Conservation (phyloP, 1,140 invertebrate species). For the Cherax destructor region DNA sequence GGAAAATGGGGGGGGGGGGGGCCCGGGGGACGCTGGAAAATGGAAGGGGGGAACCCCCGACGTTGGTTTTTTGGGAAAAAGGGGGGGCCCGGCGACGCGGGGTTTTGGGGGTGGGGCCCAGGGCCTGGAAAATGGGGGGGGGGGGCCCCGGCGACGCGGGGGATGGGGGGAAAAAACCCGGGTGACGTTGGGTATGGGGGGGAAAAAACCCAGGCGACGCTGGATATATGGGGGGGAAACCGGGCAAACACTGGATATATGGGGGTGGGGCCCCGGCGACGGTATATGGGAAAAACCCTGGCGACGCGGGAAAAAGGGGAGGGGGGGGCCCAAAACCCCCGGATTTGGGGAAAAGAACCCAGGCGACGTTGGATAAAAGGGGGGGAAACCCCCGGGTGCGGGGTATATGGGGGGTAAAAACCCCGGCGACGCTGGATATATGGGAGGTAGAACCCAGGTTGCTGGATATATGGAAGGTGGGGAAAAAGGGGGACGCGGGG, state of each 20-base stretch:
- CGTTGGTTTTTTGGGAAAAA: neutral
- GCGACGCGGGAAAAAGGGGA: neutral
- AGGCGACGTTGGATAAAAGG: neutral
- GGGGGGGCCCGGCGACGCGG: neutral
- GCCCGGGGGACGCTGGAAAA: neutral
- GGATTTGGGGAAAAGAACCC: neutral
- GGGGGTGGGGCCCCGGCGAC: neutral
- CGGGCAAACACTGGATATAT: neutral
- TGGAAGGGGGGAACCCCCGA: neutral
- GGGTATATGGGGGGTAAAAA: neutral
- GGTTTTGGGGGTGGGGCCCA: neutral
- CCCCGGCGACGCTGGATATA: neutral
- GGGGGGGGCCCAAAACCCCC: slow-evolving; percentile 3
- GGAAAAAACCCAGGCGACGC: neutral
- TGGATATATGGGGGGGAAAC: neutral
- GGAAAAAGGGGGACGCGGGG: neutral
- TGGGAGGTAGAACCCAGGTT: too few relatives aligned
- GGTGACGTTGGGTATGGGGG: neutral
- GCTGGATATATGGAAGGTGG: too few relatives aligned
- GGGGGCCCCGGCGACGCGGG: neutral
- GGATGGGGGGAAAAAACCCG: neutral
- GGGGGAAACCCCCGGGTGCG: neutral
- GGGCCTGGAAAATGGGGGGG: neutral
- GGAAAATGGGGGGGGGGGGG: slow-evolving; percentile 1
- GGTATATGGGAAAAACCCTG: neutral